These are phyloP conservation scores for Blastomussa wellsi DNA, from an alignment of 92 coral and sea anemone genomes.

Conservation along the genomic window DNA sequence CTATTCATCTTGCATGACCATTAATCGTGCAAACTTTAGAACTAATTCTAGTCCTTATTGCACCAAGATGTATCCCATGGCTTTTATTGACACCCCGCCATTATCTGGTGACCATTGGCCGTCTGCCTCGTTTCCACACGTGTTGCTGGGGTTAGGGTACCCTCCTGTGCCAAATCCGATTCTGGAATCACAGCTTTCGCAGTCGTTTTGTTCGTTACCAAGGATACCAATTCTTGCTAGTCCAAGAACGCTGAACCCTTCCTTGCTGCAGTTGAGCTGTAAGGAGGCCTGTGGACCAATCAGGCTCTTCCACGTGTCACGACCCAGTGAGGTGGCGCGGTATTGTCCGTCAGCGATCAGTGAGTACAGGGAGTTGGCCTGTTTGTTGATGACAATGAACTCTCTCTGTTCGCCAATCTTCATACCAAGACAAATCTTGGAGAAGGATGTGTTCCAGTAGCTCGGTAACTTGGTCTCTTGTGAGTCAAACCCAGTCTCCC, in stretches of 20 bases:
- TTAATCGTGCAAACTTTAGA: no score
- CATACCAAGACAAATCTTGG: slow-evolving; percentile 10
- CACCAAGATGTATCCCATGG: no score
- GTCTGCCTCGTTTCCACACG: no score
- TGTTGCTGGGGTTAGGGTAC: no score
- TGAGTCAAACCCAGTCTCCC: slow-evolving; percentile 26
- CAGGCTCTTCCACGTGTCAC: slow-evolving; percentile 7
- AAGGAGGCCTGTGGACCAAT: slow-evolving; percentile 8
- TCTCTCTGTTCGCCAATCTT: neutral
- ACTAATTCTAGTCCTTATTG: no score
- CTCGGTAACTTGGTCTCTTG: slow-evolving; percentile 38
- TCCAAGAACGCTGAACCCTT: slow-evolving; percentile 10
- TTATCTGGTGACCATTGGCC: no score
- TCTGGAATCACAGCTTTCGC: no score
- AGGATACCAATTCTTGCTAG: no score
- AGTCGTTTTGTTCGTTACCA: no score
- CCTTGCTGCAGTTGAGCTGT: slow-evolving; percentile 25
- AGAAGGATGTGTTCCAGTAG: slow-evolving; percentile 42
- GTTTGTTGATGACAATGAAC: neutral
- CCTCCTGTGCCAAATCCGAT: no score
- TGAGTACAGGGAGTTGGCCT: slow-evolving; percentile 18
- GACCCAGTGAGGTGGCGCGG: slow-evolving; percentile 13
- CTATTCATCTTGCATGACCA: no score
- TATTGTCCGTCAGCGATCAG: slow-evolving; percentile 23
- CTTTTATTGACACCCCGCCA: no score